A percentile compares a stretch with the other conserved stretches of the same genome.
Conservation (phyloP, 2,797 vertebrate genomes). For the Chrosomus eos region DNA sequence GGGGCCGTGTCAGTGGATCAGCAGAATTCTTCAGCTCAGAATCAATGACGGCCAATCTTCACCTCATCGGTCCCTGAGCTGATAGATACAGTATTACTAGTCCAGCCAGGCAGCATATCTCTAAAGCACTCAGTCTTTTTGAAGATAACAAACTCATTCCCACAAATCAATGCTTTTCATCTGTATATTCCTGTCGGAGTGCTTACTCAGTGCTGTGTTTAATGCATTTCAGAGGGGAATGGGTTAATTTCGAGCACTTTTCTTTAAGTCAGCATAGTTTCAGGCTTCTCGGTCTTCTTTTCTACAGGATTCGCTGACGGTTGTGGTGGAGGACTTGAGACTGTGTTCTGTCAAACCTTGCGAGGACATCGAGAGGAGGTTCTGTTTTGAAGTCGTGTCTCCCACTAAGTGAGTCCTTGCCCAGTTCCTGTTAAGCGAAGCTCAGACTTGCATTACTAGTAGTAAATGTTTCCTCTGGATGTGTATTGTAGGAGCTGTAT, state of each 20-base stretch:
- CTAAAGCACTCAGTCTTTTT: constrained; percentile 2
- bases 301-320: constrained; percentile 90
- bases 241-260: neutral
- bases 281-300: constrained; percentile 19
- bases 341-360: constrained; percentile 95
- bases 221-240: constrained; percentile 8
- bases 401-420: constrained; percentile 88
- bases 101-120: neutral
- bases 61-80: neutral
- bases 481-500: constrained; percentile 89
- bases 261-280: neutral
- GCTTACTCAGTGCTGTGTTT: constrained; percentile 1
- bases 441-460: neutral
- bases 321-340: constrained; percentile 95
- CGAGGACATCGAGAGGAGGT: constrained; percentile 96
- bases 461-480: constrained; percentile 9
- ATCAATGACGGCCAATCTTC: constrained; percentile 23
- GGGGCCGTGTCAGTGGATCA: constrained; percentile 7
- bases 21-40: constrained; percentile 16
- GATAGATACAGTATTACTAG: constrained; percentile 8
- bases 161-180: constrained; percentile 23
- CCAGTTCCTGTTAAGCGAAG: neutral
- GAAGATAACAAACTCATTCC: constrained; percentile 14
- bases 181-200: neutral
- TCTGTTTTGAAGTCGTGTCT: constrained; percentile 98